Percentiles rank a stretch among this genome's conserved stretches.
Conservation (phyloP, 2,113 vertebrate species). For the Lepisosteus osseus region DNA sequence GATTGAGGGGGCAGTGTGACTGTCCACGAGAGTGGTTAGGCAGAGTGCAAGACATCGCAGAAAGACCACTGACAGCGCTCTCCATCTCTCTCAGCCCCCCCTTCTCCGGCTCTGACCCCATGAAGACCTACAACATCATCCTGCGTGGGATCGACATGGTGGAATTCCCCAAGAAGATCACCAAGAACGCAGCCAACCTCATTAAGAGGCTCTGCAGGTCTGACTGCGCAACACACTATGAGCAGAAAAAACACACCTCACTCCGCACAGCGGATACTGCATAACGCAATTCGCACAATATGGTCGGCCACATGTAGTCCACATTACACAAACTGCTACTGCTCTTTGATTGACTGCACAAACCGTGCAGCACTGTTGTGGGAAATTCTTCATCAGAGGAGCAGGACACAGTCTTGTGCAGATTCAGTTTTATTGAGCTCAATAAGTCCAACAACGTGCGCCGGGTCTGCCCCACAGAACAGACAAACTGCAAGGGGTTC, state of each 20-base stretch:
- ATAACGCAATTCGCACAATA: not conserved
- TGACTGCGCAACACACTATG: not conserved
- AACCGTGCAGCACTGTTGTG: not conserved
- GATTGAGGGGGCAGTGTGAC: too few relatives aligned
- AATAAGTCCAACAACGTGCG: too few relatives aligned
- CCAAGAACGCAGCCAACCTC: constrained; percentile 52
- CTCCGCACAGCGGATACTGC: not conserved
- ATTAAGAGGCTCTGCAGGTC: constrained; percentile 72
- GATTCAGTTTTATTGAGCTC: too few relatives aligned
- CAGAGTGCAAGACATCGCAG: too few relatives aligned
- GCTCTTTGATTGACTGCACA: not conserved
- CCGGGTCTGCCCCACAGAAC: too few relatives aligned
- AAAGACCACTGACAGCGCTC: too few relatives aligned
- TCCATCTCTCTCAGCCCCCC: constrained; percentile 51
- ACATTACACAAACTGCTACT: not conserved
- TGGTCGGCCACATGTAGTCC: not conserved
- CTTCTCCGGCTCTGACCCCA: constrained; percentile 51
- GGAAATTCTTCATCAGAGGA: too few relatives aligned
- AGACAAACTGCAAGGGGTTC: too few relatives aligned
- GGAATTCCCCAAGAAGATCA: constrained; percentile 62
- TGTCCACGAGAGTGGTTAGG: too few relatives aligned
- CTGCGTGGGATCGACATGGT: constrained; percentile 60
- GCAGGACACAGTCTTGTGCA: too few relatives aligned
- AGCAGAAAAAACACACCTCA: constrained; percentile 1
- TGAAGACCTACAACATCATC: constrained; percentile 53